Evolutionary conservation across 35 echinoderm and acorn worm species (phyloP), one percentile per base, ranked within the genome.

Genomic region (Apostichopus parvimensis): DNA sequence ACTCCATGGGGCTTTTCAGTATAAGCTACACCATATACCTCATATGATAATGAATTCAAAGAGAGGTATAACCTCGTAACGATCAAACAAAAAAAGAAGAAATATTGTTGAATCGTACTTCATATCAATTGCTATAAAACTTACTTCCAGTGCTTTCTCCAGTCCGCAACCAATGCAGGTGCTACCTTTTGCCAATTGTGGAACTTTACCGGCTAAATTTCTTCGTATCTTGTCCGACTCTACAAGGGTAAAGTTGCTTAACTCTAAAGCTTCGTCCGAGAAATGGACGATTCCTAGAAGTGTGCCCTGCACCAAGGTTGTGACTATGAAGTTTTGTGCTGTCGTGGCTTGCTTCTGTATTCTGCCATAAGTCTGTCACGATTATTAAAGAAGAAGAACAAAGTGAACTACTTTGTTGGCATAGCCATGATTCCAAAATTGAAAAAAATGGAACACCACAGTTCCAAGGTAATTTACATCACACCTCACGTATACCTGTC

Each of bases 101-200:
- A 45, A 77, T 26, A 8, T 18, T 1, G 18, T 77, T 22, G 75
- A 22, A 22, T 26, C 18, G 18, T 13, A 22, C 1, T n/a, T 77
- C 13, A 52, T 80, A 23, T 45, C 9, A 9, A 52, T 77, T 17
- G 7, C 6, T 18, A 80, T 3, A 53, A 15, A 52, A 45, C 78
- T 80, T 52, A 80, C 78, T 53, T 80, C 78, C 12, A 53, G 52
- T 13, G 78, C 78, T 80, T 80, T 80, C 78, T 80, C 78, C 22
- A 80, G 9, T 17, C 78, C 78, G 18, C 78, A 80, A 15, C 78
- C 78, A 53, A 80, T 80, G 53, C 78, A 80, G 78, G 78, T 80
- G 9, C 26, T 17, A 80, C 78, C 78, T 0, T 7, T 9, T 1
- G 78, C 53, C 5, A 4, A 9, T 23, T 23, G 28, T 45, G 78